Evolutionary conservation across 2,888 invertebrate genomes (phyloP).

Genomic region (Clostera curtula): DNA sequence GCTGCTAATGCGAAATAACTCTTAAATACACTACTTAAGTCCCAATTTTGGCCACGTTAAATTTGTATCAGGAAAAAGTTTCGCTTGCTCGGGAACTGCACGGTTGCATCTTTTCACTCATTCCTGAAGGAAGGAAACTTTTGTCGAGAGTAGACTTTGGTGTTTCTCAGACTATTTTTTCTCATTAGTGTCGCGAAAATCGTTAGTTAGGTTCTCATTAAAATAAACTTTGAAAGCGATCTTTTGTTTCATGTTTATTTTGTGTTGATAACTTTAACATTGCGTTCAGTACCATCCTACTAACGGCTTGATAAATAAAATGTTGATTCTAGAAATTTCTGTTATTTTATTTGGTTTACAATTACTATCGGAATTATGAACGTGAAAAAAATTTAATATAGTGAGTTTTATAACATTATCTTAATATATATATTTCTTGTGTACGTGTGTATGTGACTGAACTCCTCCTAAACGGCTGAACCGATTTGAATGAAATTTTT

Average conservation of each 20-base stretch:
- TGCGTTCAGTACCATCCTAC: no score
- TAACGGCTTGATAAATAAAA: no score
- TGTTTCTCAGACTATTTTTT: constrained; percentile 25
- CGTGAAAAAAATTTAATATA: no score
- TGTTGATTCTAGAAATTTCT: no score
- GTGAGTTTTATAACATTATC: no score
- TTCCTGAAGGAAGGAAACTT: constrained; percentile 37
- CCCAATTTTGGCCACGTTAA: constrained; percentile 14
- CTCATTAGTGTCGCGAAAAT: constrained; percentile 43
- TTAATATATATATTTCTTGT: no score
- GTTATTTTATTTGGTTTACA: no score
- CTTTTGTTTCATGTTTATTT: constrained; percentile 9
- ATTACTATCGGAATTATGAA: no score
- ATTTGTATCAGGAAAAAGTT: constrained; percentile 10
- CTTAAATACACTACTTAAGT: constrained; percentile 19
- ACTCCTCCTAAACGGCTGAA: no score
- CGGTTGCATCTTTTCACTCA: constrained; percentile 45
- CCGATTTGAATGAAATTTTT: no score
- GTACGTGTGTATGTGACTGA: no score
- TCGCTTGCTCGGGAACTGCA: constrained; percentile 23
- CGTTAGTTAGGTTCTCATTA: constrained; percentile 32
- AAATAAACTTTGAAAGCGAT: constrained; percentile 13
- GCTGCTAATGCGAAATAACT: constrained; percentile 21
- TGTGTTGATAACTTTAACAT: no score
- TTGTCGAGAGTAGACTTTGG: constrained; percentile 28